These are phyloP conservation scores for Lutraria rhynchaena DNA, from an alignment of 1,140 invertebrate genomes.

Conservation along the genomic window DNA sequence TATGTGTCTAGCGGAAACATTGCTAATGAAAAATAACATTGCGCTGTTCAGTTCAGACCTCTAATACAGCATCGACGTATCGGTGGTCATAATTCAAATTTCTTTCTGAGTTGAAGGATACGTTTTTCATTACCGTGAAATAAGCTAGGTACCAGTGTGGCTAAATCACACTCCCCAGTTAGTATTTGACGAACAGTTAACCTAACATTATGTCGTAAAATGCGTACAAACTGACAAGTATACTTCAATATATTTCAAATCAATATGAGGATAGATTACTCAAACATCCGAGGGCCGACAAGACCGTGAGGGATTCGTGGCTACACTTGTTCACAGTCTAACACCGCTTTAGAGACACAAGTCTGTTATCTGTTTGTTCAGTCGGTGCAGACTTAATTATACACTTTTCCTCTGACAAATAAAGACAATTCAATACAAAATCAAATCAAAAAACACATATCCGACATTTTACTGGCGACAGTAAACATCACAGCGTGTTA, in stretches of 20 bases:
- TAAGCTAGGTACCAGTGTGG: neutral
- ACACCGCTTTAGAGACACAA: no score
- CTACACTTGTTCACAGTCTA: no score
- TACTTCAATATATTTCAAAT: no score
- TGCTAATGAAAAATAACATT: slow-evolving; percentile 15
- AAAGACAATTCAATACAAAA: neutral
- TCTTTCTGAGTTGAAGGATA: neutral
- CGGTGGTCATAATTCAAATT: no score
- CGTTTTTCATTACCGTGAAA: slow-evolving; percentile 35
- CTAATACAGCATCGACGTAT: no score
- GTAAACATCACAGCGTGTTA: slow-evolving; percentile 1
- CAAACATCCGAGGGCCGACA: no score
- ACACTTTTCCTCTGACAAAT: no score
- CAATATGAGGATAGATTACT: no score
- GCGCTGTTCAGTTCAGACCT: no score
- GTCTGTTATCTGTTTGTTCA: no score
- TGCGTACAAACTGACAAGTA: neutral
- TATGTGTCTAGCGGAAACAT: slow-evolving; percentile 15
- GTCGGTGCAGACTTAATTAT: no score
- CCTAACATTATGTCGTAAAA: slow-evolving; percentile 16
- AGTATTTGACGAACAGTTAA: neutral
- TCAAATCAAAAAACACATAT: neutral
- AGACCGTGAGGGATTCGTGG: no score
- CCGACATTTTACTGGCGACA: slow-evolving; percentile 6
- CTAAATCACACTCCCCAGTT: neutral